These are phyloP conservation scores for Coenonympha glycerion DNA, from an alignment of 2,888 invertebrate species.

Conservation along the genomic window DNA sequence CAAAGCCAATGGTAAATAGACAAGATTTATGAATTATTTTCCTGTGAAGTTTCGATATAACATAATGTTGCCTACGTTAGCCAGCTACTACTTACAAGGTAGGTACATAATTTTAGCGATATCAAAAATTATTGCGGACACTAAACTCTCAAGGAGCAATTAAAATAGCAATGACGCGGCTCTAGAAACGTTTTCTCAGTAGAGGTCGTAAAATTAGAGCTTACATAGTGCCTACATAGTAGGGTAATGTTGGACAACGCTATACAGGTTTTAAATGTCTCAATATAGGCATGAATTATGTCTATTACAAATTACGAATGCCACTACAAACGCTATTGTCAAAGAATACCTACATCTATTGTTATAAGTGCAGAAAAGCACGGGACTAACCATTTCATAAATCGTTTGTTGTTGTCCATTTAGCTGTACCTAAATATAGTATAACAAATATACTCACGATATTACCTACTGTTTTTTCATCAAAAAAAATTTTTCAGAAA, in stretches of 20 bases:
- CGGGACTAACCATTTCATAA: too few relatives aligned
- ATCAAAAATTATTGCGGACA: slow-evolving; percentile 30
- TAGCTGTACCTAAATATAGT: too few relatives aligned
- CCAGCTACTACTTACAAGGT: slow-evolving; percentile 18
- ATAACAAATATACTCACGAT: too few relatives aligned
- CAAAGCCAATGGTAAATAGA: not conserved
- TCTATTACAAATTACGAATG: not conserved
- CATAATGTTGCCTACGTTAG: not conserved
- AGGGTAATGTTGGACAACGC: slow-evolving; percentile 51
- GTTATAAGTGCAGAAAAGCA: not conserved
- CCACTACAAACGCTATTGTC: not conserved
- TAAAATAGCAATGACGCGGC: slow-evolving; percentile 27
- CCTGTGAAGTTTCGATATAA: not conserved
- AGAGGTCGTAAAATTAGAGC: slow-evolving; percentile 38
- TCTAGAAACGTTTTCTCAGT: slow-evolving; percentile 12
- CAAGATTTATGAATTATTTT: not conserved
- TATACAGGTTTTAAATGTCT: slow-evolving; percentile 54
- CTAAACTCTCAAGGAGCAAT: slow-evolving; percentile 39
- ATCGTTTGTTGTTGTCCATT: too few relatives aligned
- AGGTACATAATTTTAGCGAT: slow-evolving; percentile 23
- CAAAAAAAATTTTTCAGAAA: too few relatives aligned
- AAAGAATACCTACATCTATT: not conserved
- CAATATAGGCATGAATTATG: slow-evolving; percentile 30
- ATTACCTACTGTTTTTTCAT: too few relatives aligned
- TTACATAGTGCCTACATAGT: slow-evolving; percentile 67